phyloP scores from a whole-genome alignment of 2,888 invertebrate genomes.

The Cerastis rubricosa region DNA sequence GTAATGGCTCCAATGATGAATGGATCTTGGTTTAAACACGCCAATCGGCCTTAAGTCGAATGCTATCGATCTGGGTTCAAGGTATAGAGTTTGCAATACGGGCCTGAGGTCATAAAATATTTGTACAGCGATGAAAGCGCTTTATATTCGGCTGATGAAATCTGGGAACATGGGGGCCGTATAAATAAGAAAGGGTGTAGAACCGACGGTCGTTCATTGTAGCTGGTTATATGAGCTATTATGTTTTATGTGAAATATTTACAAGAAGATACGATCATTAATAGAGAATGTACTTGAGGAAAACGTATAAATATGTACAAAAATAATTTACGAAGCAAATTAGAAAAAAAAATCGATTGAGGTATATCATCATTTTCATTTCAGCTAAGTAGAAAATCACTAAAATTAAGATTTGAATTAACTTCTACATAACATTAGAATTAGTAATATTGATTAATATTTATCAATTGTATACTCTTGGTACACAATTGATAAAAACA shows the following conservation, averaged over 20 bases:
- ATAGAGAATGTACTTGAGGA: background rate
- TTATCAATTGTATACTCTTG: too few relatives aligned
- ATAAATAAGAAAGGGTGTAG: slow-evolving; percentile 49
- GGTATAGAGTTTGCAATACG: slow-evolving; percentile 56
- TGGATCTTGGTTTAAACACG: slow-evolving; percentile 58
- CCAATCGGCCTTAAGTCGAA: slow-evolving; percentile 59
- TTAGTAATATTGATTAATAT: too few relatives aligned
- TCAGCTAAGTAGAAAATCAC: background rate
- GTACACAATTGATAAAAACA: background rate
- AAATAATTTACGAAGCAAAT: background rate
- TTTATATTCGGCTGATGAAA: slow-evolving; percentile 61
- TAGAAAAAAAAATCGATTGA: background rate
- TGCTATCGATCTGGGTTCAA: slow-evolving; percentile 68
- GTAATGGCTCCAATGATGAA: slow-evolving; percentile 57
- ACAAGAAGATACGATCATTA: background rate
- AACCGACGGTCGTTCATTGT: slow-evolving; percentile 24
- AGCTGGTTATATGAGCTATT: slow-evolving; percentile 22
- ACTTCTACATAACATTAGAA: too few relatives aligned
- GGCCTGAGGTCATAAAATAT: slow-evolving; percentile 58
- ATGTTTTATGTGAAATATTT: slow-evolving; percentile 23
- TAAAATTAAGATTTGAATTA: background rate
- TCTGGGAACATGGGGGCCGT: slow-evolving; percentile 46
- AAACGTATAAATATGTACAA: background rate
- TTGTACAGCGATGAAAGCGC: slow-evolving; percentile 54
- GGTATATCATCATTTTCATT: background rate